Evolutionary conservation across 1,140 invertebrate species (phyloP), one percentile per base, ranked within the genome.

Genomic region (Drosophila jambulina): DNA sequence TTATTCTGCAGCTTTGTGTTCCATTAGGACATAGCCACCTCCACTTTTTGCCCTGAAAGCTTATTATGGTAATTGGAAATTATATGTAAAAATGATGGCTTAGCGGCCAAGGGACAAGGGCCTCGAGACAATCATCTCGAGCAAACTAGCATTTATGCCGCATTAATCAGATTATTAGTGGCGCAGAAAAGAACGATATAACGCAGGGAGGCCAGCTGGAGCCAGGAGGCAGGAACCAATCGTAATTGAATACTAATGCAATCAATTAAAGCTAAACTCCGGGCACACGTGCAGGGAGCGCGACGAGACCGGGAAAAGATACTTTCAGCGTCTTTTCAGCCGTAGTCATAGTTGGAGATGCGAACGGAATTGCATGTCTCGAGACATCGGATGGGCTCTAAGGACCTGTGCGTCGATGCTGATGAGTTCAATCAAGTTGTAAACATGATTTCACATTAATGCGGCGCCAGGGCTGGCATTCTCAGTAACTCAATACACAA

Each of bases 351-450:
- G 54, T 48, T 77, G 43, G 34, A 45, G 58, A 42, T 46, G 61
- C 40, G 60, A 69, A 75, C 49, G 54, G 65, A 64, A 57, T 62
- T 80, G 78, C 59, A 75, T 74, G 56, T 45, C 32, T 42, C 27
- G 12, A 23, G 36, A 23, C 29, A 45, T 25, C n/a, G 49, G 32
- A 34, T 29, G 32, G 46, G 23, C 29, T 27, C n/a, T 32, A 43
- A 21, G 27, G 76, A 21, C 36, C 40, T 25, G 62, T 68, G 54
- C 53, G 53, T 25, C 69, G 43, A 74, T 65, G 63, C 80, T 88
- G 84, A 87, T 87, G 84, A 87, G 84, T 87, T 87, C 84, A 87
- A 87, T 87, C 80, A 87, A 83, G 84, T 88, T 87, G 84, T 88
- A 87, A 87, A 87, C 84, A 87, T 87, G 84, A 86, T 83, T 87